phyloP scores from a whole-genome alignment of 2,888 invertebrate species.

The Mystacides longicornis region DNA sequence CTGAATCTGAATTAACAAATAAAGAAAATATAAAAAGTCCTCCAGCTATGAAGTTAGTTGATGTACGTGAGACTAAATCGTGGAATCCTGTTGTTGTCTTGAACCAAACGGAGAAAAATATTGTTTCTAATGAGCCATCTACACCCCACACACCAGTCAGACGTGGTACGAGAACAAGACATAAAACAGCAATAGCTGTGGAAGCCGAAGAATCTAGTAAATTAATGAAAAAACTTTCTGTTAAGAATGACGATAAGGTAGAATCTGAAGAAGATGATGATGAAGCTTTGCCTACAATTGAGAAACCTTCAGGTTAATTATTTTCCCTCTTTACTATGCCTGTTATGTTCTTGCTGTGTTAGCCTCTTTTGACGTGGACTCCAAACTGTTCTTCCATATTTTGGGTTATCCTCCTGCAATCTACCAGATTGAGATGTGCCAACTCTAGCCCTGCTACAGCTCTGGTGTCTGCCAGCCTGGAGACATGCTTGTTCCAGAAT shows the following conservation, averaged over 20 bases:
- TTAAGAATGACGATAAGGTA: slow-evolving; percentile 5
- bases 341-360: too few species aligned
- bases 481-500: too few species aligned
- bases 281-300: slow-evolving; percentile 26
- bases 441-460: too few species aligned
- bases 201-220: slow-evolving; percentile 17
- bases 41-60: background rate
- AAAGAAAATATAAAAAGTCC: background rate
- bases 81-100: slow-evolving; percentile 17
- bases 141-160: slow-evolving; percentile 4
- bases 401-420: too few species aligned
- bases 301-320: slow-evolving; percentile 37
- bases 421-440: too few species aligned
- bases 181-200: slow-evolving; percentile 14
- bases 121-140: slow-evolving; percentile 2
- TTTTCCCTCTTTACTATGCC: too few species aligned
- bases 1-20: background rate
- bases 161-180: slow-evolving; percentile 15
- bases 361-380: too few species aligned
- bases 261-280: slow-evolving; percentile 17
- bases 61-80: slow-evolving; percentile 1
- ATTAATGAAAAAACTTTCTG: slow-evolving; percentile 10
- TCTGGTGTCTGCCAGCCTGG: too few species aligned
- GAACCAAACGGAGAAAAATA: background rate
- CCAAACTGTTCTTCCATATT: too few species aligned